Conservation (phyloP, 2,797 vertebrate genomes). For the Cryptoblepharus egeriae region DNA sequence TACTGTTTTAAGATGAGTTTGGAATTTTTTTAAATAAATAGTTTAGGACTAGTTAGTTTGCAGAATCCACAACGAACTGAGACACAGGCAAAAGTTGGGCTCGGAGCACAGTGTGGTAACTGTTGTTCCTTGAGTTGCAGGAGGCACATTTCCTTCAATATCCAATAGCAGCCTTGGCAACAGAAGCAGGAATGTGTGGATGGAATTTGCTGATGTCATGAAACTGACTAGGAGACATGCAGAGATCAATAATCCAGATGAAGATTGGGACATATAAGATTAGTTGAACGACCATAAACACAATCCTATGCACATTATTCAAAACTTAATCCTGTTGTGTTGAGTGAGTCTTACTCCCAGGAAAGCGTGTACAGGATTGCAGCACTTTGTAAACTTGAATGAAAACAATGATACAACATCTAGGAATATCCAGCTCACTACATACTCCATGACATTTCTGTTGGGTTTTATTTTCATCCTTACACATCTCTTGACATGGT, state of each 20-base stretch:
- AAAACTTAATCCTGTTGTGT: no score
- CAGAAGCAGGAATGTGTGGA: background rate
- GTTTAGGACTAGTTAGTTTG: slow-evolving; percentile 2
- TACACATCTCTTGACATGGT: background rate
- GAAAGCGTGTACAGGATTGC: no score
- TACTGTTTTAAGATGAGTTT: background rate
- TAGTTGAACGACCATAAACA: background rate
- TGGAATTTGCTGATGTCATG: slow-evolving; percentile 15
- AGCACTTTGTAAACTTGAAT: background rate
- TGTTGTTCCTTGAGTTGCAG: background rate
- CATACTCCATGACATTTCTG: background rate
- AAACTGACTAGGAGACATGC: background rate
- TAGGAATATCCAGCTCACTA: background rate
- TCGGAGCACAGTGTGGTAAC: background rate
- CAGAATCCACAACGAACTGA: background rate
- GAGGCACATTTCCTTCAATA: background rate
- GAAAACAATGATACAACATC: background rate
- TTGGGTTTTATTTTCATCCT: background rate
- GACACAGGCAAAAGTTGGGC: background rate
- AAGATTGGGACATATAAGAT: background rate
- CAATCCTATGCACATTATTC: no score
- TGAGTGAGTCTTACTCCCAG: no score
- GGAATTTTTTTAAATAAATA: background rate
- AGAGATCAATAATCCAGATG: slow-evolving; percentile 4
- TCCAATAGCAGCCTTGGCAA: background rate